A percentile compares a stretch with the other conserved stretches of the same genome.
Conservation (phyloP, 2,888 invertebrate species). For the Hyppa rectilinea region DNA sequence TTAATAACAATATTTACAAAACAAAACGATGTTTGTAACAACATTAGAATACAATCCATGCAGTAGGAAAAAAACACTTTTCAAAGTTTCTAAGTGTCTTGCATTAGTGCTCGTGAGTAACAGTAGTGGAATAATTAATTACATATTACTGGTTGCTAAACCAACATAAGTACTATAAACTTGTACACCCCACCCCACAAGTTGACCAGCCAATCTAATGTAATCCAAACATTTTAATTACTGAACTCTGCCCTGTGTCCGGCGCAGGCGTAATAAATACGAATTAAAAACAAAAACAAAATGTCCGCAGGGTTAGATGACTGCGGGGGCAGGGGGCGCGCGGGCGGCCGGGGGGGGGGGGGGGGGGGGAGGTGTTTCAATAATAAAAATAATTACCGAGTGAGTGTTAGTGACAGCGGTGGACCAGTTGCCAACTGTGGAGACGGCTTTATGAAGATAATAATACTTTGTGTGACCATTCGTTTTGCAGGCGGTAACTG, state of each 20-base stretch:
- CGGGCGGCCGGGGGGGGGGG: slow-evolving; percentile 25
- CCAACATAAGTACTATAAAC: not conserved
- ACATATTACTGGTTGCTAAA: not conserved
- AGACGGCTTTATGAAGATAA: slow-evolving; percentile 58
- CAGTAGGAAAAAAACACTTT: too few species aligned
- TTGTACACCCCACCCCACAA: slow-evolving; percentile 39
- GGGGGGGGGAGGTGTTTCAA: slow-evolving; percentile 70
- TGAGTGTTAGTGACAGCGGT: slow-evolving; percentile 80
- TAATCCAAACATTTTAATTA: slow-evolving; percentile 55
- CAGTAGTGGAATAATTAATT: too few species aligned
- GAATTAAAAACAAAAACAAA: slow-evolving; percentile 75
- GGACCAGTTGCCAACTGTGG: slow-evolving; percentile 63
- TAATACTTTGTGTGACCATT: not conserved
- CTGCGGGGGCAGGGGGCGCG: slow-evolving; percentile 42
- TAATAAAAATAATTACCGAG: slow-evolving; percentile 81
- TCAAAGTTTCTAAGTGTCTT: too few species aligned
- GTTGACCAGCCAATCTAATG: slow-evolving; percentile 51
- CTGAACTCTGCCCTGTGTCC: slow-evolving; percentile 55
- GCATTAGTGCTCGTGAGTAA: too few species aligned
- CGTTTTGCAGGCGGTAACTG: not conserved
- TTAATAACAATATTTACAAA: not conserved
- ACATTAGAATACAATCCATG: not conserved
- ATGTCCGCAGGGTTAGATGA: slow-evolving; percentile 55
- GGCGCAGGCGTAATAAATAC: slow-evolving; percentile 70
- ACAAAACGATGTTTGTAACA: not conserved